Evolutionary conservation across 2,888 invertebrate species (phyloP).

Genomic region (Agriopis leucophaearia): DNA sequence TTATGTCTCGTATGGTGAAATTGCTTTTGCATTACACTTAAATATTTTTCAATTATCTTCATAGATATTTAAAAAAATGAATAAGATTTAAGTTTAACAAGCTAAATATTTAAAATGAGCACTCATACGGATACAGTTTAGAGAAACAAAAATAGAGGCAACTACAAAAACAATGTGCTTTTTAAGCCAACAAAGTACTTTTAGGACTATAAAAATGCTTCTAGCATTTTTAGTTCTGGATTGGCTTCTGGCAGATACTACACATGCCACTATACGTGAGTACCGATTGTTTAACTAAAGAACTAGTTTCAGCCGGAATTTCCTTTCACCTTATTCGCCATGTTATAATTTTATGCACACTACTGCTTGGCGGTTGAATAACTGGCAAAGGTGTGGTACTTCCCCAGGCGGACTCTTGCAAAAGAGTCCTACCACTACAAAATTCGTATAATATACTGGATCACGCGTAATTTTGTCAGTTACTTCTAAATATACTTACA

Average conservation of each 20-base stretch:
- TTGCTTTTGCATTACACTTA: constrained; percentile 29
- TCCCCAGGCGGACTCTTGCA: no score
- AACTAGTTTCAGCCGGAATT: not conserved
- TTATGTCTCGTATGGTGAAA: constrained; percentile 41
- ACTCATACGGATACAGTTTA: constrained; percentile 53
- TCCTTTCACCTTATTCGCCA: not conserved
- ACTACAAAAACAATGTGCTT: constrained; percentile 52
- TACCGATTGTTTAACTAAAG: constrained; percentile 39
- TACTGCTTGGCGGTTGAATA: no score
- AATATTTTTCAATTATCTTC: constrained; percentile 20
- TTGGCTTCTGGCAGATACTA: constrained; percentile 73
- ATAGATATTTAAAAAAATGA: constrained; percentile 7
- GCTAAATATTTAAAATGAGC: constrained; percentile 42
- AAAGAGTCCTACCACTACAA: no score
- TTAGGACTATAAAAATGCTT: constrained; percentile 68
- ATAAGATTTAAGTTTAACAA: not conserved
- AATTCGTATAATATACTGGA: not conserved
- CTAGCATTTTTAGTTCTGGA: constrained; percentile 72
- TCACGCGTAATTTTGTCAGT: no score
- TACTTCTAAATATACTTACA: no score
- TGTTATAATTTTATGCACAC: not conserved
- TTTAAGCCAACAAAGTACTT: constrained; percentile 55
- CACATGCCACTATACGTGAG: constrained; percentile 76
- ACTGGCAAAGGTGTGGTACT: no score
- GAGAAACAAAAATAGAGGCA: not conserved